phyloP scores from a whole-genome alignment of 2,797 vertebrate genomes.

The Sebastolobus altivelis region DNA sequence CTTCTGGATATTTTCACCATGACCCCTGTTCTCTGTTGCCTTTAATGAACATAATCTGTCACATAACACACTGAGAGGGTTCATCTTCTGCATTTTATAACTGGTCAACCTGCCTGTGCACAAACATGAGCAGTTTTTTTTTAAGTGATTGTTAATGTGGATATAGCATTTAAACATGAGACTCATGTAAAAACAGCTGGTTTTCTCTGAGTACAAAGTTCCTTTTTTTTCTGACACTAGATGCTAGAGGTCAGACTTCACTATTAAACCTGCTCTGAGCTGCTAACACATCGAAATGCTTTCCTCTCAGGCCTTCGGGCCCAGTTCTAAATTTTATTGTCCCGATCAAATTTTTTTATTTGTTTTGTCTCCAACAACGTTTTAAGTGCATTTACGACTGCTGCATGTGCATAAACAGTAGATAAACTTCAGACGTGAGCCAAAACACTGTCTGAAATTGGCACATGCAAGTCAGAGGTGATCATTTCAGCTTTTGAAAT shows the following conservation, averaged over 20 bases:
- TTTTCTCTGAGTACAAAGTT: background rate
- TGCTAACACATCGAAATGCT: background rate
- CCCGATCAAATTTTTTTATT: background rate
- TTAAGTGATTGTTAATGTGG: background rate
- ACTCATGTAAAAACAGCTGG: background rate
- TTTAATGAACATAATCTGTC: slow-evolving; percentile 12
- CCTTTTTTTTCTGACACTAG: background rate
- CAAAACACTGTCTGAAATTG: background rate
- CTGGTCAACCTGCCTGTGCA: background rate
- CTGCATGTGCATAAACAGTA: background rate
- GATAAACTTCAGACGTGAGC: background rate
- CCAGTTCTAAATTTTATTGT: background rate
- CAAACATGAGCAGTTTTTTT: background rate
- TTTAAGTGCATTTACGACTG: background rate
- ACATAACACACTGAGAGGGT: background rate
- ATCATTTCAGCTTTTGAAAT: background rate
- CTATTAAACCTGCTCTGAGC: background rate
- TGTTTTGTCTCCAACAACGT: background rate
- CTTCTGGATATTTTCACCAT: background rate
- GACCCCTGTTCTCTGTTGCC: slow-evolving; percentile 6
- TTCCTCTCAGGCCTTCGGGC: background rate
- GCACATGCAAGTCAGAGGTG: background rate
- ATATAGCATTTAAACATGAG: background rate
- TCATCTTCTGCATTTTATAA: background rate
- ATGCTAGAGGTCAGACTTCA: background rate